These are phyloP conservation scores for Falcaria lacertinaria DNA, from an alignment of 2,888 invertebrate species.

Conservation along the genomic window DNA sequence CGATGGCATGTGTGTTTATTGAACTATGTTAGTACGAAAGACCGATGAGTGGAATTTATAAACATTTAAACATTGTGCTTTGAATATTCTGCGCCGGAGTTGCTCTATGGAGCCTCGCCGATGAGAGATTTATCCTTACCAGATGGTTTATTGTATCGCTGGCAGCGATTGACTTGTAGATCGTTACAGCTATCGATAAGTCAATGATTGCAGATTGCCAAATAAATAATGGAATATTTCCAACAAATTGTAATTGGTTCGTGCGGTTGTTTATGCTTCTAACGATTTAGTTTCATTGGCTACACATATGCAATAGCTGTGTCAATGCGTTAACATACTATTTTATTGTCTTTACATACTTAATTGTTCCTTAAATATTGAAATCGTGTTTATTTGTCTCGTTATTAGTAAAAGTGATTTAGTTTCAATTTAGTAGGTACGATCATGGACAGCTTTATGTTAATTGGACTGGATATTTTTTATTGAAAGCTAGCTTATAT, in stretches of 20 bases:
- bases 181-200: conserved; percentile 21
- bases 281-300: neutral
- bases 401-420: neutral
- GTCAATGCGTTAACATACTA: neutral
- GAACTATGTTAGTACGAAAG: conserved; percentile 49
- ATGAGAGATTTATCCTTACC: conserved; percentile 61
- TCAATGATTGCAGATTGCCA: conserved; percentile 3
- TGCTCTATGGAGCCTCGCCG: conserved; percentile 37
- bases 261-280: neutral
- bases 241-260: neutral
- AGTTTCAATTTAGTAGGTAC: neutral
- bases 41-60: conserved; percentile 62
- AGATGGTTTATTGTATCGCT: conserved; percentile 30
- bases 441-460: no score
- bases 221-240: neutral
- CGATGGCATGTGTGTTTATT: conserved; percentile 50
- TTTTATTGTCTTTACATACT: neutral
- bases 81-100: conserved; percentile 30
- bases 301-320: neutral
- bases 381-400: neutral
- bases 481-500: no score
- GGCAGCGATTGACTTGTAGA: conserved; percentile 39
- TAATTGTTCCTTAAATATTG: neutral
- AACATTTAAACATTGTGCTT: conserved; percentile 54
- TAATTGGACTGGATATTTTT: no score